Evolutionary conservation across 2,797 vertebrate genomes (phyloP), one percentile per base, ranked within the genome.

Genomic region (Poecilia gillii): DNA sequence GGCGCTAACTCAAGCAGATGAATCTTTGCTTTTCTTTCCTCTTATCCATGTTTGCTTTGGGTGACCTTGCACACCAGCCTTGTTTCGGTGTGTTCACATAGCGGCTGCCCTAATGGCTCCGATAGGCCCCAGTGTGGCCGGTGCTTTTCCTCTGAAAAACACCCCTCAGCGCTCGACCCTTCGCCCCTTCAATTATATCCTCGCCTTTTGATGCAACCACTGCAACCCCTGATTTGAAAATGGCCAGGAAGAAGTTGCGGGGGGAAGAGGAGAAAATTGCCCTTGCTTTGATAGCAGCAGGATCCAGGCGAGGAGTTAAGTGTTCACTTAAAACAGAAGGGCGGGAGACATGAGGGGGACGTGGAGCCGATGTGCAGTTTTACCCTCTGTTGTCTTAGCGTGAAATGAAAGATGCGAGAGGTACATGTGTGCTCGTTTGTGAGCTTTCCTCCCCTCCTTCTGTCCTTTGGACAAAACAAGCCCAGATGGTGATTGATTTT

Each of bases 401-500:
- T 87, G 85, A 90, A 91, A 92, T 91, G 87, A 93, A 91, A 90
- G 92, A 93, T 91, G 89, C 90, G 87, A 88, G 79, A 87, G 85
- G 84, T 90, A 85, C 77, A 82, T 89, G 81, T 89, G 83, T 87
- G 74, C 78, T 79, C 82, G 81, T 88, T 76, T 90, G 85, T 89
- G 88, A 86, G 85, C 88, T 90, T 76, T 85, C 81, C 85, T 87
- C 87, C 90, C 91, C 81, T 89, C 91, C 87, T 87, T 90, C 90
- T 96, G 96, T 91, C 92, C 96, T 95, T 96, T 93, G 91, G 92
- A 96, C 96, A 97, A 97, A 97, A 97, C 95, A 96, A 97, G 97
- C 97, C 96, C 98, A 99, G 98, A 99, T 99, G 98, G 98, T 97
- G 97, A 99, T 97, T 98, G 97, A 97, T 98, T 99, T 98, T 97